Base-by-base conservation (phyloP, 2,888 invertebrate genomes). In the Clusia tigrina region DNA sequence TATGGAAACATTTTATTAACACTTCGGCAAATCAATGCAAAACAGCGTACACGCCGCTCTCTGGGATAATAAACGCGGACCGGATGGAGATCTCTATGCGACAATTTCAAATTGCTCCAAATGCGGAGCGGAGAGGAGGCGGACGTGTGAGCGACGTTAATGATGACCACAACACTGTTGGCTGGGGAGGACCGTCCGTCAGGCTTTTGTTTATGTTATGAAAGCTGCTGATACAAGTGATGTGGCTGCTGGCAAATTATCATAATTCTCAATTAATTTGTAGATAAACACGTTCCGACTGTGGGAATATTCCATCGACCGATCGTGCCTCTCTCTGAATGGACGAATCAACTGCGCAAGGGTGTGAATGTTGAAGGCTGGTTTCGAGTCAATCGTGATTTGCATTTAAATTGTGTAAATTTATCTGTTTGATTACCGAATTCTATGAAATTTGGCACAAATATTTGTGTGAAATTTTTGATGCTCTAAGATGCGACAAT, bases 1-100 rank as follows among this genome's bases (percentile, higher is more conserved):
- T 73, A 77, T 73, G 55, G 67, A 62, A 54, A 55, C 59, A 23
- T 51, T 60, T 74, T 68, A 76, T 74, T 74, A 76, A 65, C 74
- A 74, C 70, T 68, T 58, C 37, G 48, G 22, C 22, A 48, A 48
- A 48, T 18, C 48, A 22, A 3, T 48, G 10, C 15, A 42, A 42
- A n/a, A n/a, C n/a, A n/a, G n/a, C n/a, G n/a, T n/a, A n/a, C n/a
- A n/a, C n/a, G n/a, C n/a, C n/a, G n/a, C n/a, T 6, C 32, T 32
- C 32, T 32, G 32, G 12, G 32, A 32, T 32, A 32, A 32, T 12
- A 32, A 32, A 32, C 32, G n/a, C n/a, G n/a, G n/a, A n/a, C n/a
- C n/a, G n/a, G n/a, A n/a, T n/a, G n/a, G n/a, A n/a, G n/a, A n/a
- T n/a, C n/a, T n/a, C n/a, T n/a, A n/a, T n/a, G n/a, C n/a, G n/a